Percentiles rank a stretch among this genome's conserved stretches.
Evolutionary conservation across 2,797 vertebrate genomes (phyloP).

Genomic region (Tapera naevia): DNA sequence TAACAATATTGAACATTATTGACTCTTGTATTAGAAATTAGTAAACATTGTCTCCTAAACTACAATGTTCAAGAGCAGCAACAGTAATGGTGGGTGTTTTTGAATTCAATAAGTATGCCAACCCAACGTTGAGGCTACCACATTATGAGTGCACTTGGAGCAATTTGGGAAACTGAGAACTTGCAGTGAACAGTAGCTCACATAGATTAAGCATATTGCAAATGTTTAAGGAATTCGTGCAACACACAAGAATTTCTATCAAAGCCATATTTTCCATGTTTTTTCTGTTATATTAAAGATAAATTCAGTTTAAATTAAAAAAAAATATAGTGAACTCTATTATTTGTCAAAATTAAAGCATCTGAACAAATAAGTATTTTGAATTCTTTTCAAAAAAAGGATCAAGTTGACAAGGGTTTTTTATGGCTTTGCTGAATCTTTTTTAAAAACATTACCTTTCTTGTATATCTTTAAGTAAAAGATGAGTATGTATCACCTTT

Average conservation of each 20-base stretch:
- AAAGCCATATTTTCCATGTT: not conserved
- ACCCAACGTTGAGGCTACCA: not conserved
- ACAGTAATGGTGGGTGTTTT: not conserved
- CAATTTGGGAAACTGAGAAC: not conserved
- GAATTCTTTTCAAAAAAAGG: not conserved
- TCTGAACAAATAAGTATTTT: rapidly evolving
- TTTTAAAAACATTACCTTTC: not conserved
- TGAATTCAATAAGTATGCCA: not conserved
- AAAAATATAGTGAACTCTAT: not conserved
- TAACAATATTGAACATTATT: not conserved
- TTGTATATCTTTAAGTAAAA: not conserved
- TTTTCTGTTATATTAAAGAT: not conserved
- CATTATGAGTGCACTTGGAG: not conserved
- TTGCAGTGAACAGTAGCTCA: not conserved
- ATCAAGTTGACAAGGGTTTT: not conserved
- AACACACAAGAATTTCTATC: not conserved
- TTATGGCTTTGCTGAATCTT: not conserved
- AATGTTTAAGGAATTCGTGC: not conserved
- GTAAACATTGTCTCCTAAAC: not conserved
- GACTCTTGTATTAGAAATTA: not conserved
- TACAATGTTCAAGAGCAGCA: not conserved
- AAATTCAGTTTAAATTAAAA: not conserved
- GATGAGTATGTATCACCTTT: rapidly evolving
- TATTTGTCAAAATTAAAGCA: not conserved
- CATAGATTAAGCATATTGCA: not conserved